Conservation (phyloP, 2,888 invertebrate species). For the Falcaria lacertinaria region DNA sequence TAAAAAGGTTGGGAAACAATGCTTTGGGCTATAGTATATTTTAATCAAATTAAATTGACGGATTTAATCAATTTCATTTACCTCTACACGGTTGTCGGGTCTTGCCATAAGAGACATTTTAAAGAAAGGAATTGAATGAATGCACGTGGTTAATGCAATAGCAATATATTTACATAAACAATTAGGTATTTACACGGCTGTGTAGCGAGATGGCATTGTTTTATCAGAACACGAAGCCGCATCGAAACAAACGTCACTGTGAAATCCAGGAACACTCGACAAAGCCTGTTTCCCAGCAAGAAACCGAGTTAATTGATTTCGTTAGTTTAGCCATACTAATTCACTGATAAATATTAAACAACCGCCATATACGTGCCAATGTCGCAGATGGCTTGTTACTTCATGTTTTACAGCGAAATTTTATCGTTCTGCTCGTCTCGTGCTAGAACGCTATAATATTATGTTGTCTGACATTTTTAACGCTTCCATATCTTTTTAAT, state of each 20-base stretch:
- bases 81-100: neutral
- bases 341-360: constrained; percentile 69
- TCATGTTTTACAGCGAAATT: constrained; percentile 48
- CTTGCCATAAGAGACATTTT: neutral
- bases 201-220: constrained; percentile 26
- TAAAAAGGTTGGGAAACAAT: no score
- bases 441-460: constrained; percentile 2
- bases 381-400: constrained; percentile 52
- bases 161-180: constrained; percentile 36
- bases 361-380: constrained; percentile 54
- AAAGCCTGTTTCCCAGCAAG: constrained; percentile 52
- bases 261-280: constrained; percentile 51
- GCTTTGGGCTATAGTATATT: neutral
- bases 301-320: constrained; percentile 67
- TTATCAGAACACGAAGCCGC: constrained; percentile 5
- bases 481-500: neutral
- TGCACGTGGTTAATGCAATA: constrained; percentile 11
- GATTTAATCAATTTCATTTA: neutral
- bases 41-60: neutral
- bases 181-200: constrained; percentile 39
- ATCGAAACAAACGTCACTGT: constrained; percentile 15
- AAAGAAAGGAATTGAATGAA: neutral
- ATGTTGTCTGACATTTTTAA: neutral
- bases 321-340: constrained; percentile 72
- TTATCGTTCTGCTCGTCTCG: constrained; percentile 41